Evolutionary conservation across 1,140 invertebrate genomes (phyloP).

Genomic region (Penaeus indicus): DNA sequence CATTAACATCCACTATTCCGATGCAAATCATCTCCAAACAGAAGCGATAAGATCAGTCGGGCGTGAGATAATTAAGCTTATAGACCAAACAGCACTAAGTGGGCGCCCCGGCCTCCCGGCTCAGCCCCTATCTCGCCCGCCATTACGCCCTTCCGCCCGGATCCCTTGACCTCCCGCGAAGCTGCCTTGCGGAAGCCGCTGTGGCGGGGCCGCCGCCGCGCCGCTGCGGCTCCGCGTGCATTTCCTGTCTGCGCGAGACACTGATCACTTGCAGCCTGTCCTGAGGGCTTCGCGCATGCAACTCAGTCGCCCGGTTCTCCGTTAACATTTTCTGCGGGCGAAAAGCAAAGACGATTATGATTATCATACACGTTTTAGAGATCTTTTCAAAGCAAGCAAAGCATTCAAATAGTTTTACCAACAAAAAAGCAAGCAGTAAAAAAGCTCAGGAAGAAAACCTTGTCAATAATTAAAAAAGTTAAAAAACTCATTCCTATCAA

Average conservation of each 20-base stretch:
- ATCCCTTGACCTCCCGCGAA: constrained; percentile 31
- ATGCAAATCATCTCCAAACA: constrained; percentile 6
- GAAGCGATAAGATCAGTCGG: not conserved
- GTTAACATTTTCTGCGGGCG: no score
- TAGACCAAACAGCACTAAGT: constrained; percentile 24
- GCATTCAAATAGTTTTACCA: no score
- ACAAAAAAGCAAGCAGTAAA: no score
- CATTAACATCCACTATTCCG: not conserved
- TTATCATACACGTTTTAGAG: no score
- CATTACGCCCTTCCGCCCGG: not conserved
- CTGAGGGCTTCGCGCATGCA: no score
- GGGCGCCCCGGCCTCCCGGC: not conserved
- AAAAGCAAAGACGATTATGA: no score
- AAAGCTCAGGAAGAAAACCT: no score
- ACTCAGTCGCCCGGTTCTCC: no score
- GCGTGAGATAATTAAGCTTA: constrained; percentile 42
- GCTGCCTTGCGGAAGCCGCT: not conserved
- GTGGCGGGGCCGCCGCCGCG: not conserved
- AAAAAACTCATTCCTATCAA: no score
- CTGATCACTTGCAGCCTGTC: no score
- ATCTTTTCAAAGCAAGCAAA: no score
- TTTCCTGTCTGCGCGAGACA: not conserved
- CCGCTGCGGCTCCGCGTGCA: not conserved
- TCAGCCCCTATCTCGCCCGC: not conserved
- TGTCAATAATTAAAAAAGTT: no score